phyloP scores from a whole-genome alignment of 2,113 vertebrate species.

The Larimichthys crocea region DNA sequence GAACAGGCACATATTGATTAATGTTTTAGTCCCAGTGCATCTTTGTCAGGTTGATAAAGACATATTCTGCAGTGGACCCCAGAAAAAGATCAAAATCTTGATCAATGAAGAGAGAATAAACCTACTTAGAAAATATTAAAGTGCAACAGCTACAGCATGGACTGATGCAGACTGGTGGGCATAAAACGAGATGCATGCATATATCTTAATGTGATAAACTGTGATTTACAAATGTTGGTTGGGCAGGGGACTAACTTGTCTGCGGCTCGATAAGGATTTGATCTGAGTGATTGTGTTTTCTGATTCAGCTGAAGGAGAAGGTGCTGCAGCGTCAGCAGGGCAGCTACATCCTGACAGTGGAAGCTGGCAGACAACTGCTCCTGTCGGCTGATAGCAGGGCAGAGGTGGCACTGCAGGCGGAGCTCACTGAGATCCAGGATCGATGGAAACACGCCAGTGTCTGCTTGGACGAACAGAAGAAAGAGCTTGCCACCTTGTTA shows the following conservation, averaged over 20 bases:
- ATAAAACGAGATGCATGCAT: background rate
- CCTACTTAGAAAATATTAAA: background rate
- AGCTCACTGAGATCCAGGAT: slow-evolving; percentile 93
- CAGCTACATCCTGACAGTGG: slow-evolving; percentile 96
- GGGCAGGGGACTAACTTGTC: background rate
- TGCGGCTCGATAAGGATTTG: background rate
- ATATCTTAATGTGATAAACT: slow-evolving; percentile 3
- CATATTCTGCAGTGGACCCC: background rate
- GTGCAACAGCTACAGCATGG: background rate
- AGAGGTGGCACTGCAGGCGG: slow-evolving; percentile 87
- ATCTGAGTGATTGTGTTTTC: slow-evolving; percentile 19
- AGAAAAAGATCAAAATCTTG: slow-evolving; percentile 8
- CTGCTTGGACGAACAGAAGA: slow-evolving; percentile 90
- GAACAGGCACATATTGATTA: background rate
- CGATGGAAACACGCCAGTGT: slow-evolving; percentile 88
- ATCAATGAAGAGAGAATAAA: background rate
- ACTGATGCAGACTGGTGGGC: background rate
- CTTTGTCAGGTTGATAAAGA: background rate
- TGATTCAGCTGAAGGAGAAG: slow-evolving; percentile 93
- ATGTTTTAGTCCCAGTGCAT: background rate
- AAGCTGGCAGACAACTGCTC: slow-evolving; percentile 93
- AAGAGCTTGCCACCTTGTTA: slow-evolving; percentile 86
- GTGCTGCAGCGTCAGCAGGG: slow-evolving; percentile 94
- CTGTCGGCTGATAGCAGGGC: slow-evolving; percentile 90
- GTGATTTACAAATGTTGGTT: background rate